phyloP scores from a whole-genome alignment of 2,797 vertebrate species.

The Oryzias sinensis region DNA sequence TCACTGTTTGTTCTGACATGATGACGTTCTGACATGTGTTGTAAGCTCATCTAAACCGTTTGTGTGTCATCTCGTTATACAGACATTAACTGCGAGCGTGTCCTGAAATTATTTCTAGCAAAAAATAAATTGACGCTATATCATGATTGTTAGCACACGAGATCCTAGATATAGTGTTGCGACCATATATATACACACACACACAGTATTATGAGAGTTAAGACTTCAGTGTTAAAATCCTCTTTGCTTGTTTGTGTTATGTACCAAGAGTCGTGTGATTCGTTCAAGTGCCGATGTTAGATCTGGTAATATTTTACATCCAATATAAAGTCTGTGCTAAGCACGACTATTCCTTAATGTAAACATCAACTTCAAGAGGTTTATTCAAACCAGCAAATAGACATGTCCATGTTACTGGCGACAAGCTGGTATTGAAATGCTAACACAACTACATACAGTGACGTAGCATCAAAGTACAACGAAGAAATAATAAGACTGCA shows the following conservation, averaged over 20 bases:
- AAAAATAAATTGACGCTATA: too few relatives aligned
- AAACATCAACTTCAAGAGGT: conserved; percentile 73
- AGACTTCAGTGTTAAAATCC: not conserved
- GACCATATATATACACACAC: conserved; percentile 32
- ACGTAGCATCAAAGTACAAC: conserved; percentile 65
- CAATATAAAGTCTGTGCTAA: conserved; percentile 38
- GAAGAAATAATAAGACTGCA: conserved; percentile 34
- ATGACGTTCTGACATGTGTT: too few relatives aligned
- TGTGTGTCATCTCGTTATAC: too few relatives aligned
- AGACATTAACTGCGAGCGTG: too few relatives aligned
- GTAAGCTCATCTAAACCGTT: too few relatives aligned
- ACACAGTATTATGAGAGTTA: not conserved
- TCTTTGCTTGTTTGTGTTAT: not conserved
- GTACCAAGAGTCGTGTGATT: not conserved
- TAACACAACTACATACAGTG: conserved; percentile 45
- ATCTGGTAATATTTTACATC: conserved; percentile 8
- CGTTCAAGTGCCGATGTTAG: not conserved
- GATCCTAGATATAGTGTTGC: conserved; percentile 43
- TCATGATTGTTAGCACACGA: not conserved
- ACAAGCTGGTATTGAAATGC: conserved; percentile 51
- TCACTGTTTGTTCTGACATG: too few relatives aligned
- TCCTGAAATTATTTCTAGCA: too few relatives aligned
- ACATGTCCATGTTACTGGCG: conserved; percentile 35
- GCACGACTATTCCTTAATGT: conserved; percentile 63
- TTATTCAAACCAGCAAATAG: conserved; percentile 62